Base-by-base conservation (phyloP, 1,140 invertebrate species). In the Magallana gigas region DNA sequence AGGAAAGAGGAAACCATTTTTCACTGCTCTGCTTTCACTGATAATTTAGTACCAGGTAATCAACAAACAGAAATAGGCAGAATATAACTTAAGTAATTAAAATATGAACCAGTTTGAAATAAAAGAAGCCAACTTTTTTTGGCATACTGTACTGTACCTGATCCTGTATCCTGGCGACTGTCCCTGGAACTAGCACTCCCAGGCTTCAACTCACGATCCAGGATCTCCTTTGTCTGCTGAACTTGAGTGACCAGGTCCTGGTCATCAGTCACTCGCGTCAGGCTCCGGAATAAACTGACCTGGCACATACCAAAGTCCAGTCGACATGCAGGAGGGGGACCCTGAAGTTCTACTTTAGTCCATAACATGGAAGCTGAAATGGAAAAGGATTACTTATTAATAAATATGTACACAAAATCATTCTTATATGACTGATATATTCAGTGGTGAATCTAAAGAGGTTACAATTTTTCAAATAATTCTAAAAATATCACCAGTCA, bases 231-330 rank as follows among this genome's bases (percentile, higher is more conserved):
- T 9, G 91, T 92, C 71, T 93, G 90, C 29, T 87, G 86, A 9
- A 91, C 90, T 14, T 90, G 86, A 12, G 76, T 84, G 14, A 88
- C 85, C n/a, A 93, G 88, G 16, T 94, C 91, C 3, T 62, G 88
- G 62, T 85, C 87, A 1, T 58, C 88, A 14, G 83, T 60, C 16
- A 81, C 57, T 8, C 23, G 18, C 1, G 81, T 80, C 57, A 91
- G 83, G 71, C 88, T 87, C 57, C 88, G 85, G 62, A 76, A 86
- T 8, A 94, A 87, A 57, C 88, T 85, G 12, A 94, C 88, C n/a
- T 90, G 71, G 87, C 93, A 94, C 90, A 93, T 91, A 18, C 92
- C 94, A 88, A 94, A 93, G 88, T 95, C 94, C 29, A 95, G 87
- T 36, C 94, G 90, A 87, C 90, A 90, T 14, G 93, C 88, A 48